Evolutionary conservation across 2,113 vertebrate genomes (phyloP), one percentile per base, ranked within the genome.

Genomic region (Echinops telfairi): DNA sequence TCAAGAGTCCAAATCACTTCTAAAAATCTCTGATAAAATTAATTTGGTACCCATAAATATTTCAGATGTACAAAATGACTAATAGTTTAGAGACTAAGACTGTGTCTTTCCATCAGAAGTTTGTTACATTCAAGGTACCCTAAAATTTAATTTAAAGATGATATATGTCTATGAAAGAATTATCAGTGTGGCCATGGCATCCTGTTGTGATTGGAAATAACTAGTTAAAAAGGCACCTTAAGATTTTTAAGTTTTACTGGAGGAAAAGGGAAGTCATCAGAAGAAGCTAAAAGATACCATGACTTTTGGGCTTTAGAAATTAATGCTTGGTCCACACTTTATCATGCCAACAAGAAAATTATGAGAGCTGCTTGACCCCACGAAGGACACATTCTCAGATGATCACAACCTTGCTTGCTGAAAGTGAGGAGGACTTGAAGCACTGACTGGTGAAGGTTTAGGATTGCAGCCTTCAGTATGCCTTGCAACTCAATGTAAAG

Each of bases 41-140:
- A 82, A 83, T 80, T 84, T 91, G 4, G 16, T n/a, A 76, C 40
- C 60, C 23, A 83, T 23, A 88, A 86, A 71, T 85, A 53, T 83
- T 85, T 79, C 33, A 80, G 47, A 68, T 64, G 9, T 58, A 83
- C 57, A 40, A 81, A 90, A 43, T n/a, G 27, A 12, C 7, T 60
- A 33, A 92, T 15, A 58, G 80, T 84, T 14, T 40, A 23, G 16
- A 91, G 3, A 71, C 0, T 71, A 62, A 78, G 15, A 73, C 10
- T 31, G 60, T 58, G 38, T 17, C 3, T 87, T 95, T 83, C 47
- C 53, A 62, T 40, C 62, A 68, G 40, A 86, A 38, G 6, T 36
- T 15, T 14, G 0, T 88, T 68, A 57, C 22, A 19, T 23, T 86
- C 23, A 68, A 10, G 20, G 0, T 23, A 85, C 3, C 3, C 70